Conservation (phyloP, 2,888 invertebrate genomes). For the Villa cingulata region DNA sequence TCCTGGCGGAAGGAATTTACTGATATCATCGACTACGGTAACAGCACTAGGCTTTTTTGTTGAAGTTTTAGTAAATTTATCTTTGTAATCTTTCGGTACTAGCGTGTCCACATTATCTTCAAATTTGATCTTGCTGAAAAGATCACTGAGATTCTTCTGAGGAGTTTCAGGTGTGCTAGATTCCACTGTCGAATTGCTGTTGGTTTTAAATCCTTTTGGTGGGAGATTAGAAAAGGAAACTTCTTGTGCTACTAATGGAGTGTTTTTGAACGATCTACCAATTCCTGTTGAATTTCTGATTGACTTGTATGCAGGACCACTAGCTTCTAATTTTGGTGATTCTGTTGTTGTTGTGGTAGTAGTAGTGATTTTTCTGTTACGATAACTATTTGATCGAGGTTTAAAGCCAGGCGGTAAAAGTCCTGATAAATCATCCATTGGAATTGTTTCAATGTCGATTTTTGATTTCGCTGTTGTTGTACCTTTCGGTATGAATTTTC, state of each 20-base stretch:
- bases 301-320: constrained; percentile 20
- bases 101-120: constrained; percentile 32
- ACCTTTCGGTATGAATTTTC: constrained; percentile 48
- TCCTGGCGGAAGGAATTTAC: constrained; percentile 51
- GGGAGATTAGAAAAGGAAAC: constrained; percentile 37
- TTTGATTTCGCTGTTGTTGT: constrained; percentile 24
- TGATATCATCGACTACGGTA: constrained; percentile 42
- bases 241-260: constrained; percentile 41
- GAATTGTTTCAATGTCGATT: constrained; percentile 37
- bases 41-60: constrained; percentile 30
- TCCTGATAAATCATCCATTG: constrained; percentile 45
- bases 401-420: constrained; percentile 52
- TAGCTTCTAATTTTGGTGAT: constrained; percentile 5
- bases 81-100: constrained; percentile 42
- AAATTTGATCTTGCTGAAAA: constrained; percentile 28
- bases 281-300: constrained; percentile 32
- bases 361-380: constrained; percentile 42
- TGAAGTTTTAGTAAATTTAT: constrained; percentile 33
- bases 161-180: constrained; percentile 7
- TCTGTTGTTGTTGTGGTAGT: constrained; percentile 30
- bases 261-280: constrained; percentile 42
- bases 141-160: constrained; percentile 19
- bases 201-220: constrained; percentile 48
- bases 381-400: constrained; percentile 39
- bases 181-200: constrained; percentile 30